Percentiles rank a stretch among this genome's conserved stretches.
phyloP scores from a whole-genome alignment of 2,888 invertebrate genomes.

The Ceratothoa steindachneri region DNA sequence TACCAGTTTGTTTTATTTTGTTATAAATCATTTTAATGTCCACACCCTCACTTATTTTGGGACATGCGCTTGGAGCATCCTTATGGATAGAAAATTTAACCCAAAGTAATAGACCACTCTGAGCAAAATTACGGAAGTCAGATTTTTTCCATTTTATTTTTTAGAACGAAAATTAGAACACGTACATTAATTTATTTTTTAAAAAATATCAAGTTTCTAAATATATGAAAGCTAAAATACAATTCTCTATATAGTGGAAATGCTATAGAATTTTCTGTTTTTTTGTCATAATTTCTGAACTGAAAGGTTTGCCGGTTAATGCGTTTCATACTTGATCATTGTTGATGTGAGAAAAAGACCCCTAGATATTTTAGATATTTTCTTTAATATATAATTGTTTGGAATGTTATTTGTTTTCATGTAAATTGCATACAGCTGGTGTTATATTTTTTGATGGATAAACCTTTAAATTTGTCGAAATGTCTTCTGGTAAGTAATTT shows the following conservation, averaged over 20 bases:
- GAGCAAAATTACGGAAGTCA: neutral
- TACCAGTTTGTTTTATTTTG: neutral
- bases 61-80: constrained; percentile 6
- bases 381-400: neutral
- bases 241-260: neutral
- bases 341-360: constrained; percentile 5
- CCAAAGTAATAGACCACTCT: neutral
- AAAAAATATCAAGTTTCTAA: neutral
- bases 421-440: neutral
- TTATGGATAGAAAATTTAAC: neutral
- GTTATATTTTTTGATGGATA: constrained; percentile 8
- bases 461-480: constrained; percentile 6
- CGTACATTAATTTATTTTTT: neutral
- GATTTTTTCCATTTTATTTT: neutral
- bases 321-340: constrained; percentile 10
- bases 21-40: neutral
- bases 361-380: neutral
- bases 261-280: neutral
- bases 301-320: constrained; percentile 7
- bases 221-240: neutral
- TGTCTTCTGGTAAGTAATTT: constrained; percentile 11
- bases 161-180: neutral
- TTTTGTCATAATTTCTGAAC: constrained; percentile 10
- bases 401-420: neutral
- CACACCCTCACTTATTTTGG: constrained; percentile 2